phyloP scores from a whole-genome alignment of 2,888 invertebrate species.

The Congeria kusceri region DNA sequence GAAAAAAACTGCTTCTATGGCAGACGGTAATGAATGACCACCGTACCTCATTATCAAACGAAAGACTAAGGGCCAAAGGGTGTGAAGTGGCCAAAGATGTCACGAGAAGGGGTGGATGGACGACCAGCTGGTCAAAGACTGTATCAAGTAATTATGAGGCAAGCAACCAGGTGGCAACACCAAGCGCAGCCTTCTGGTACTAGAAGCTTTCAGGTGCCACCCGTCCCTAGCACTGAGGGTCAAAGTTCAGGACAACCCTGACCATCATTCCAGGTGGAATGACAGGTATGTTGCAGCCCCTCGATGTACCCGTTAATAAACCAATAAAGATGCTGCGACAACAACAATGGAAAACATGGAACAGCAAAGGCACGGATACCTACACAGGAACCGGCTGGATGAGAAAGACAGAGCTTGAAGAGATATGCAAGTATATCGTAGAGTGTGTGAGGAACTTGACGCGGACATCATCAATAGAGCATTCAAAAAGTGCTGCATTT shows the following conservation, averaged over 20 bases:
- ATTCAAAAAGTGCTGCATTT: too few species aligned
- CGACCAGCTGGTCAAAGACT: background rate
- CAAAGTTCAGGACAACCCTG: background rate
- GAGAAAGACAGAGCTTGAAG: background rate
- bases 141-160: background rate
- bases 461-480: too few species aligned
- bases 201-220: conserved; percentile 4
- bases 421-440: too few species aligned
- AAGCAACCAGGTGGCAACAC: background rate
- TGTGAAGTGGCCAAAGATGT: too few species aligned
- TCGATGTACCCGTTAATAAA: too few species aligned
- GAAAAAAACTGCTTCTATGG: too few species aligned
- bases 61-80: background rate
- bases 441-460: too few species aligned
- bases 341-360: background rate
- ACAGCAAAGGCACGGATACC: background rate
- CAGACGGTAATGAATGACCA: too few species aligned
- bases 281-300: too few species aligned
- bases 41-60: too few species aligned
- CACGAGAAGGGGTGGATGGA: background rate
- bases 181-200: background rate
- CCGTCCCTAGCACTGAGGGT: background rate
- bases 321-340: background rate
- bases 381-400: background rate
- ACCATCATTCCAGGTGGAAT: too few species aligned